phyloP scores from a whole-genome alignment of 2,797 vertebrate species.

The Meriones psammophilus region DNA sequence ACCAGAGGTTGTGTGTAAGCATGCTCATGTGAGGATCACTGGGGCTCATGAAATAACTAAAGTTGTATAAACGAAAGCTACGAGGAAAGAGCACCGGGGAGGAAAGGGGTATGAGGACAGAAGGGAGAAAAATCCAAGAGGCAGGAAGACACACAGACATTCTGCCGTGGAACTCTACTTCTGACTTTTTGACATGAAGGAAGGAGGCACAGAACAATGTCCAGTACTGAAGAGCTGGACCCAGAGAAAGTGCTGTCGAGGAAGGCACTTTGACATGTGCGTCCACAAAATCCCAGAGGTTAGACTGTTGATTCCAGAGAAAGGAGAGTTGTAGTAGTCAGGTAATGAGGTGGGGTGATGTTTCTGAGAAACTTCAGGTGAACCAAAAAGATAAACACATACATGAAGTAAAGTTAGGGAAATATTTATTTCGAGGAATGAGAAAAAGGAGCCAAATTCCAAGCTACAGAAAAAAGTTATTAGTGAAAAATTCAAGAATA shows the following conservation, averaged over 20 bases:
- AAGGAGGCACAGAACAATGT: not conserved
- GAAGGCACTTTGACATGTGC: not conserved
- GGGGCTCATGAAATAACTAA: not conserved
- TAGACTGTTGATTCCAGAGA: not conserved
- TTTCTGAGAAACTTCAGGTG: slow-evolving; percentile 19
- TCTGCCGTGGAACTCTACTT: slow-evolving; percentile 9
- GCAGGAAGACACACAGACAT: not conserved
- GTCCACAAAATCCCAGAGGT: not conserved
- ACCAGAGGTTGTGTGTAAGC: not conserved
- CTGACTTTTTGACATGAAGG: not conserved
- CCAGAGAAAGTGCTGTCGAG: not conserved
- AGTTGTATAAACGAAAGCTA: not conserved
- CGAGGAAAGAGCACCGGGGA: not conserved
- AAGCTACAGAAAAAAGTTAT: not conserved
- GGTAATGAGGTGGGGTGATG: not conserved
- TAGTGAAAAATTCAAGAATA: slow-evolving; percentile 5
- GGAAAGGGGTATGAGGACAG: not conserved
- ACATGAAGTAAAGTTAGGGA: not conserved
- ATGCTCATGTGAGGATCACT: not conserved
- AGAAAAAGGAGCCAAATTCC: slow-evolving; percentile 23
- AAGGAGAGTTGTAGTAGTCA: not conserved
- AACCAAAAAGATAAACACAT: not conserved
- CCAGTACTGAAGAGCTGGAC: not conserved
- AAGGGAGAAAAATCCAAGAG: not conserved
- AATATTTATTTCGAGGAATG: slow-evolving; percentile 20